Evolutionary conservation across 2,888 invertebrate species (phyloP).

Genomic region (Fragum whitleyi): DNA sequence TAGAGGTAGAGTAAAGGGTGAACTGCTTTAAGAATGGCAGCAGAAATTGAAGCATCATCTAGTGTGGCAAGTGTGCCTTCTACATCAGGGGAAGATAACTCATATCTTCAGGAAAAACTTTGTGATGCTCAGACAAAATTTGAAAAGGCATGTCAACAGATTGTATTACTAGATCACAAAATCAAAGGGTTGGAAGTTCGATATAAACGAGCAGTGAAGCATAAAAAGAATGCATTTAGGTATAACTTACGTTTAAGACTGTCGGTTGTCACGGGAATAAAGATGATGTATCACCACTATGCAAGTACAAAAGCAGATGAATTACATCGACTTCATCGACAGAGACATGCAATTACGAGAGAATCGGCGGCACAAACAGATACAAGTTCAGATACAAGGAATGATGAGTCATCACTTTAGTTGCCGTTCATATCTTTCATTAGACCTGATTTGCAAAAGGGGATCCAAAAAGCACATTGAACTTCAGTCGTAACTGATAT

Average conservation of each 20-base stretch:
- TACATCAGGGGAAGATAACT: slow-evolving; percentile 55
- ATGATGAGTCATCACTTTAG: slow-evolving; percentile 32
- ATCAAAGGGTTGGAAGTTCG: slow-evolving; percentile 81
- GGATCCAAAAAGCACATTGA: too few relatives aligned
- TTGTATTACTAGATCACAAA: slow-evolving; percentile 80
- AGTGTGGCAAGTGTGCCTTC: slow-evolving; percentile 32
- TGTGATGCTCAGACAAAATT: slow-evolving; percentile 75
- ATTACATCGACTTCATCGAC: slow-evolving; percentile 73
- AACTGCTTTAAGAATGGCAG: not conserved
- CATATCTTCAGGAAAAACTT: slow-evolving; percentile 69
- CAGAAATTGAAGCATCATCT: slow-evolving; percentile 1
- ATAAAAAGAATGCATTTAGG: slow-evolving; percentile 81
- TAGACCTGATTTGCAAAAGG: too few relatives aligned
- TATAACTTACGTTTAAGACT: slow-evolving; percentile 80
- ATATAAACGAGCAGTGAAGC: slow-evolving; percentile 81
- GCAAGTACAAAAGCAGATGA: slow-evolving; percentile 82
- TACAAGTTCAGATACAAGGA: slow-evolving; percentile 52
- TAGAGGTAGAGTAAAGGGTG: not conserved
- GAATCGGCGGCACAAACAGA: slow-evolving; percentile 40
- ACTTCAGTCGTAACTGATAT: too few relatives aligned
- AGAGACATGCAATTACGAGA: slow-evolving; percentile 58
- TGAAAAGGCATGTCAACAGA: slow-evolving; percentile 81
- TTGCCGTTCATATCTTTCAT: too few relatives aligned
- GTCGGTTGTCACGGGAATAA: slow-evolving; percentile 82
- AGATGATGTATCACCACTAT: slow-evolving; percentile 84